Evolutionary conservation across 2,797 vertebrate species (phyloP).

Genomic region (Tarsius wallacei): DNA sequence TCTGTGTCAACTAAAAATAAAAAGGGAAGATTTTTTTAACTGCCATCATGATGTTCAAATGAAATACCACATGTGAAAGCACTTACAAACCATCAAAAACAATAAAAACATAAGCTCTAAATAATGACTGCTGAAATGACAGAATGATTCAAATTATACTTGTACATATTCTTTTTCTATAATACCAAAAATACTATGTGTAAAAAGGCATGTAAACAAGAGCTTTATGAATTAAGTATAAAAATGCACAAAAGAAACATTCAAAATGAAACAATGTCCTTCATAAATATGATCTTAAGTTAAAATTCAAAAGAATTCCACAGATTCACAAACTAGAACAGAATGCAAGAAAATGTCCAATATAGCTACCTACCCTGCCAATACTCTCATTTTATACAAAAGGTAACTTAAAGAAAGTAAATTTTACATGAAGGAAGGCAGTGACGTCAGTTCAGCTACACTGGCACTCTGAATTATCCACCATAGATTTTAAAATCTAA

Average conservation of each 20-base stretch:
- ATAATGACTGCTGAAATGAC: conserved; percentile 44
- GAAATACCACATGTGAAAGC: background rate
- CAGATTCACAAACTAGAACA: background rate
- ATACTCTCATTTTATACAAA: background rate
- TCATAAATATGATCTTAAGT: conserved; percentile 10
- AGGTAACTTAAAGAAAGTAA: background rate
- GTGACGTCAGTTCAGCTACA: background rate
- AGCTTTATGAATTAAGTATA: conserved; percentile 5
- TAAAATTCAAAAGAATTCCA: conserved; percentile 21
- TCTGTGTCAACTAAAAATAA: conserved; percentile 16
- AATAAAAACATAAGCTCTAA: conserved; percentile 31
- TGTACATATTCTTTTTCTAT: background rate
- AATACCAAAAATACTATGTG: conserved; percentile 5
- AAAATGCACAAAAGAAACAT: background rate
- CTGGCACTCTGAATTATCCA: background rate
- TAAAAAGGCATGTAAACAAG: conserved; percentile 10
- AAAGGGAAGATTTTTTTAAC: background rate
- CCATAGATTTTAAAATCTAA: conserved; percentile 22
- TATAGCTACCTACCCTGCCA: background rate
- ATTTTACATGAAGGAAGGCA: background rate
- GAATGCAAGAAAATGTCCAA: background rate
- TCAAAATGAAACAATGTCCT: conserved; percentile 44
- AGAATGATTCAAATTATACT: background rate
- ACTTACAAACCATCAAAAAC: conserved; percentile 2
- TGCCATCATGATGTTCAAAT: background rate